Conservation (phyloP, 2,797 vertebrate species). For the Okamejei kenojei region DNA sequence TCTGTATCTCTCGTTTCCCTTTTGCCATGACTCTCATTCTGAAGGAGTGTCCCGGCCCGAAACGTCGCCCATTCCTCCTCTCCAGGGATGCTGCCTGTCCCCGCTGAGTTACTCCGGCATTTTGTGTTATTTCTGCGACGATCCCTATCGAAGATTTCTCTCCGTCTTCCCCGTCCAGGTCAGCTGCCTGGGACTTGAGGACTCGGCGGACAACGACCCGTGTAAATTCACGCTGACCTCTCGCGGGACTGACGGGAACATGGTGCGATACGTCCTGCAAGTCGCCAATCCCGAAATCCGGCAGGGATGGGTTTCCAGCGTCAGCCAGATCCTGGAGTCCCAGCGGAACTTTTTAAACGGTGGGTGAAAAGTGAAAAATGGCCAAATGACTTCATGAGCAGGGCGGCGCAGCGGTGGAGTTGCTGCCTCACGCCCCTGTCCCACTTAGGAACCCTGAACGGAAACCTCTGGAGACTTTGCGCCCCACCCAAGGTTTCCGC, state of each 20-base stretch:
- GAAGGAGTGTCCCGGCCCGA: too few relatives aligned
- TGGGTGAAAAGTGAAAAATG: conserved; percentile 47
- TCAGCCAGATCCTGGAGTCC: conserved; percentile 80
- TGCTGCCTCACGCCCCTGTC: too few relatives aligned
- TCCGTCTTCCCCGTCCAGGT: conserved; percentile 57
- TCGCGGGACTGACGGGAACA: conserved; percentile 70
- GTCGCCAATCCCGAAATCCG: conserved; percentile 62
- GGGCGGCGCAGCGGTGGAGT: too few relatives aligned
- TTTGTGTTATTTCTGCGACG: neutral
- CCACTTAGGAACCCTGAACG: too few relatives aligned
- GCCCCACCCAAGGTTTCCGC: too few relatives aligned
- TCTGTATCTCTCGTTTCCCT: too few relatives aligned
- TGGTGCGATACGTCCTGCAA: conserved; percentile 71
- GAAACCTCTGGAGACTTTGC: too few relatives aligned
- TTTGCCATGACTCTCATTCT: too few relatives aligned
- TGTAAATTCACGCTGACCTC: conserved; percentile 75
- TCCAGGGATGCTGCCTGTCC: too few relatives aligned
- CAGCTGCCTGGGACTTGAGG: conserved; percentile 80
- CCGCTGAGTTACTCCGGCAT: too few relatives aligned
- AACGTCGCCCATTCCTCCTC: too few relatives aligned
- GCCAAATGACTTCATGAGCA: too few relatives aligned
- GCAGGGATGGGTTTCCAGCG: conserved; percentile 73
- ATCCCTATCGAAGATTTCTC: neutral
- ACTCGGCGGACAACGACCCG: conserved; percentile 65
- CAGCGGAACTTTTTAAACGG: conserved; percentile 89